phyloP scores from a whole-genome alignment of 2,113 vertebrate genomes.

The Merops nubicus region DNA sequence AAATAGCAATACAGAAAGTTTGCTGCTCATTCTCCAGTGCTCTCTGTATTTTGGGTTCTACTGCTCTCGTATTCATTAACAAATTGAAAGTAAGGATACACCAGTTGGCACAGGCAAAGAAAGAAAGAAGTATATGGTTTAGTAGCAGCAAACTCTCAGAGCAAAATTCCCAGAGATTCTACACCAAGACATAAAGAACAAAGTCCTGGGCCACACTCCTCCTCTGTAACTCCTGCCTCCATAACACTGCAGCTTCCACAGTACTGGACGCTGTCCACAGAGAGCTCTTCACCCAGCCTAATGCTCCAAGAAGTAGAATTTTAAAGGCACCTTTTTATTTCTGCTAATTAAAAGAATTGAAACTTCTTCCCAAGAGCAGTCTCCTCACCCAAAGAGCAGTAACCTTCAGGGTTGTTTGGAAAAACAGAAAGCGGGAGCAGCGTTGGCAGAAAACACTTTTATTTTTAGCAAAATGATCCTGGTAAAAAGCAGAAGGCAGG shows the following conservation, averaged over 20 bases:
- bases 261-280: not conserved
- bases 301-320: not conserved
- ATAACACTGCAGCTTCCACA: fast-evolving
- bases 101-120: not conserved
- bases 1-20: not conserved
- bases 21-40: not conserved
- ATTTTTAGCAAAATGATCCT: not conserved
- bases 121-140: not conserved
- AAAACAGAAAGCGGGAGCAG: not conserved
- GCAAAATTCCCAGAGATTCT: not conserved
- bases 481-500: not conserved
- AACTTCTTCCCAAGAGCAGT: not conserved
- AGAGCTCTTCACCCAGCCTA: not conserved
- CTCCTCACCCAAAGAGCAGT: not conserved
- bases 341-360: not conserved
- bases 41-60: not conserved
- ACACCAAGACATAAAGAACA: not conserved
- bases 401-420: not conserved
- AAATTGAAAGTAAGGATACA: not conserved
- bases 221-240: not conserved
- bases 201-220: not conserved
- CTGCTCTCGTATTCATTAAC: not conserved
- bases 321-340: not conserved
- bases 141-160: not conserved
- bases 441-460: not conserved